Percentiles rank a stretch among this genome's conserved stretches.
Conservation (phyloP, 2,113 vertebrate species). For the Albula goreensis region DNA sequence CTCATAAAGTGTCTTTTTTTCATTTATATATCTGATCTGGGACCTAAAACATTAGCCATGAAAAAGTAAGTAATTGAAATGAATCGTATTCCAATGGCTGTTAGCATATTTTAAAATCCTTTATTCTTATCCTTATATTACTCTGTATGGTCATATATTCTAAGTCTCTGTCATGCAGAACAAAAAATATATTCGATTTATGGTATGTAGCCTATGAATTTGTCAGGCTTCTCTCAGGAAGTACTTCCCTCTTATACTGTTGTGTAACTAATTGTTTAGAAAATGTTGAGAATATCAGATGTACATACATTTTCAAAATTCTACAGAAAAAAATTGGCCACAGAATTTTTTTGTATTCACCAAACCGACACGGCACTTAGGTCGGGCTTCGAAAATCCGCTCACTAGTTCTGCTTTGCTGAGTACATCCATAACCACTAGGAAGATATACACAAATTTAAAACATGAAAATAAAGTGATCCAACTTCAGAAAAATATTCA, state of each 20-base stretch:
- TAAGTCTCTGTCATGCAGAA: no score
- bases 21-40: no score
- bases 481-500: slow-evolving; percentile 7
- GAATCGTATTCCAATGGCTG: no score
- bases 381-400: slow-evolving; percentile 10
- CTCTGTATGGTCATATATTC: no score
- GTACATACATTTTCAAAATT: slow-evolving; percentile 17
- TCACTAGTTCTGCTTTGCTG: slow-evolving; percentile 42
- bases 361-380: slow-evolving; percentile 24
- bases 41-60: no score
- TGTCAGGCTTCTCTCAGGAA: background rate
- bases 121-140: no score
- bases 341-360: slow-evolving; percentile 23
- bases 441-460: slow-evolving; percentile 27
- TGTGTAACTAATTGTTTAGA: background rate
- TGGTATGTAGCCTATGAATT: background rate
- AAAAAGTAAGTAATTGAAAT: no score
- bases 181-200: no score
- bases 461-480: slow-evolving; percentile 21
- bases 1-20: no score
- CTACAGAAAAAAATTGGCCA: background rate
- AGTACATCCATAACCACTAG: slow-evolving; percentile 17
- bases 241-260: background rate
- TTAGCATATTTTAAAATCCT: no score
- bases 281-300: background rate